phyloP scores from a whole-genome alignment of 2,113 vertebrate genomes.

The Callospermophilus lateralis region DNA sequence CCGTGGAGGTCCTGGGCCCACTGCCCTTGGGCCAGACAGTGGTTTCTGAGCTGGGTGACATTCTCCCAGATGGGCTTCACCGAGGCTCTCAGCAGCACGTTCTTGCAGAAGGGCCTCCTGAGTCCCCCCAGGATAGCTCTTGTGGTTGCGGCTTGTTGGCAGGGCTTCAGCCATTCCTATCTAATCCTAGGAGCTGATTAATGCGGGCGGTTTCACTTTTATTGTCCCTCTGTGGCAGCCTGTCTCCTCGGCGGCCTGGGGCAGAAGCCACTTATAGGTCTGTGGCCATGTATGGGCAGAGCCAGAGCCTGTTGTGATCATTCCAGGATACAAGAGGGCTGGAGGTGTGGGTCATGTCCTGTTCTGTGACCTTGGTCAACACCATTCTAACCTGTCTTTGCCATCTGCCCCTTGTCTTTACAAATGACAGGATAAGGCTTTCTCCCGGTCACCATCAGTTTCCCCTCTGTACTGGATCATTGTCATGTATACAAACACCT shows the following conservation, averaged over 20 bases:
- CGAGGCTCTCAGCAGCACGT: neutral
- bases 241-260: neutral
- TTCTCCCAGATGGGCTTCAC: neutral
- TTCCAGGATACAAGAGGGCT: neutral
- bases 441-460: neutral
- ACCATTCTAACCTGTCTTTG: neutral
- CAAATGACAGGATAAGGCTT: neutral
- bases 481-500: no score
- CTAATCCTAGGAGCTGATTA: conserved; percentile 47
- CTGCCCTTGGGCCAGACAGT: neutral
- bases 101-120: neutral
- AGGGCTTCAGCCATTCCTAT: conserved; percentile 19
- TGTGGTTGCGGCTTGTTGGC: conserved; percentile 22
- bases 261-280: neutral
- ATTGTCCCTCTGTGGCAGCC: conserved; percentile 10
- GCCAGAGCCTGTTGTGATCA: neutral
- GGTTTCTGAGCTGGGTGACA: neutral
- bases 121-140: neutral
- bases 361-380: neutral
- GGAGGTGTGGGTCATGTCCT: neutral
- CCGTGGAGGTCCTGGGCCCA: neutral
- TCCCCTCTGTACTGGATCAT: neutral
- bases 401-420: neutral
- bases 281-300: conserved; percentile 60
- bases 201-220: neutral